Base-by-base conservation (phyloP, 2,797 vertebrate genomes). In the Sebastes trivittatus region DNA sequence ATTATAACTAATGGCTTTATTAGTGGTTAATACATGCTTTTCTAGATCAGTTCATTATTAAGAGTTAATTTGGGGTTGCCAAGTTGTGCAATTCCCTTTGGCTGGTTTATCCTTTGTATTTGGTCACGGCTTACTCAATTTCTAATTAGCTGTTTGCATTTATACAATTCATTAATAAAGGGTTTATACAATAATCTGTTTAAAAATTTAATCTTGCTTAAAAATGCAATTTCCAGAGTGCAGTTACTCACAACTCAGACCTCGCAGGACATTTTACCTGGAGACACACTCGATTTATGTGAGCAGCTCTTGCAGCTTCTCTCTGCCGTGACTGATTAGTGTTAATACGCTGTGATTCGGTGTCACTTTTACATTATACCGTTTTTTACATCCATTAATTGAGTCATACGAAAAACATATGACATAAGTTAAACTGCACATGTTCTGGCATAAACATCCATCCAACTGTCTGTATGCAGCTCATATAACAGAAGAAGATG, bases 261-360 rank as follows among this genome's bases (percentile, higher is more conserved):
- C 7, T 16, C 27, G 8, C 18, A 30, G 16, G 46, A 11, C 20
- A 25, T 29, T 36, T 2, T 14, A 42, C 7, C 16, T 6, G 2
- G 14, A 32, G 71, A 71, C 61, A 3, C 6, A 14, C 0, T 59
- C 6, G 16, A 6, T 67, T 23, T 64, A 27, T 71, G 34, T 77
- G 25, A 76, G 65, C 42, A 29, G 20, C 32, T 77, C 32, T 42
- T 75, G 58, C 18, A 72, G 68, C 46, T 56, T 5, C 60, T 61
- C 54, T 3, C 61, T 54, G 69, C 79, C 81, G 13, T 20, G 68
- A 86, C 61, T 23, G 22, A 85, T 87, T 76, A 63, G 25, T 10
- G 42, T 60, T 78, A 34, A 75, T 70, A 18, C 29, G 58, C 27
- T 77, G 59, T 60, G 69, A 85, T 70, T 49, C 25, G 1, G n/a